A percentile compares a stretch with the other conserved stretches of the same genome.
phyloP scores from a whole-genome alignment of 1,140 invertebrate genomes.

The Drosophila nasuta region DNA sequence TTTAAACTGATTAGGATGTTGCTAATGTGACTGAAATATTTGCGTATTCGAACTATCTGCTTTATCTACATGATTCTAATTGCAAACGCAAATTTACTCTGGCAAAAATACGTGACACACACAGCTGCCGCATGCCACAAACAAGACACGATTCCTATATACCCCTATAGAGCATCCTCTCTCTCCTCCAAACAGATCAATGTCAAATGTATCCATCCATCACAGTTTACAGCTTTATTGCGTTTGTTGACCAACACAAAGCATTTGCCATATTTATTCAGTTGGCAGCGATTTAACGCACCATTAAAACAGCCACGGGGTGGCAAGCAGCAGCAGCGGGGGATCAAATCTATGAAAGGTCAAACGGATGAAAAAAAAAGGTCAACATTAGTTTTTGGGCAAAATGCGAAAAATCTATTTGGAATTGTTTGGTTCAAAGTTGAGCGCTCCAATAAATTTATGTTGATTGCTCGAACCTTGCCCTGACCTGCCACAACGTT shows the following conservation, averaged over 20 bases:
- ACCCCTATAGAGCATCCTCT: neutral
- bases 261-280: slow-evolving; percentile 25
- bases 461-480: slow-evolving; percentile 35
- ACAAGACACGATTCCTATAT: neutral
- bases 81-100: neutral
- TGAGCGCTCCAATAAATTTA: slow-evolving; percentile 53
- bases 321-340: neutral
- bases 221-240: slow-evolving; percentile 52
- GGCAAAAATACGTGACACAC: too few relatives aligned
- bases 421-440: slow-evolving; percentile 60
- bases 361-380: slow-evolving; percentile 33
- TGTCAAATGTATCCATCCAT: slow-evolving; percentile 50
- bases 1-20: slow-evolving; percentile 10
- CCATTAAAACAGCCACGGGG: slow-evolving; percentile 12
- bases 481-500: slow-evolving; percentile 58
- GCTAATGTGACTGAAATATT: neutral
- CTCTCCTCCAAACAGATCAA: slow-evolving; percentile 37
- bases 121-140: too few relatives aligned
- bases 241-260: slow-evolving; percentile 42
- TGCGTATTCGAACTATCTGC: neutral
- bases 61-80: neutral
- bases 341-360: slow-evolving; percentile 10
- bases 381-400: slow-evolving; percentile 35
- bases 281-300: slow-evolving; percentile 20
- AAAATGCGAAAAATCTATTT: slow-evolving; percentile 24